Evolutionary conservation across 53 echinoderm and acorn worm genomes (phyloP).

Genomic region (Actinopyga echinites): DNA sequence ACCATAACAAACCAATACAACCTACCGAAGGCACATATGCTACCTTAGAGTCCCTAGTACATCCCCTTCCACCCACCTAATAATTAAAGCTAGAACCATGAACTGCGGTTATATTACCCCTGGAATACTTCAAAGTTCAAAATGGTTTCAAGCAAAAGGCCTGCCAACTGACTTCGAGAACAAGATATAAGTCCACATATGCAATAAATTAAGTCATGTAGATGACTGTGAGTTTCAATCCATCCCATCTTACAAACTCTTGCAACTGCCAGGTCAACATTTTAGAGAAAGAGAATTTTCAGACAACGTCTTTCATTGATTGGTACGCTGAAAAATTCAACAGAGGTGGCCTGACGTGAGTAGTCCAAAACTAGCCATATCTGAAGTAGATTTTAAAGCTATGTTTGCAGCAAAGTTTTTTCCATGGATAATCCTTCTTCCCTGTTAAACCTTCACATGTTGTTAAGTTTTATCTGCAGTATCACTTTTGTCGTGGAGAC

Average conservation of each 20-base stretch:
- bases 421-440: neutral
- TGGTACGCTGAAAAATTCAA: constrained; percentile 18
- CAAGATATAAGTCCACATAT: neutral
- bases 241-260: neutral
- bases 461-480: constrained; percentile 37
- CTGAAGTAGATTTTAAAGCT: neutral
- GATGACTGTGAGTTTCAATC: neutral
- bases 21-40: too few relatives aligned
- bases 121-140: neutral
- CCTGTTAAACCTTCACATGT: constrained; percentile 10
- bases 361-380: neutral
- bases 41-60: too few relatives aligned
- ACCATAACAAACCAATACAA: too few relatives aligned
- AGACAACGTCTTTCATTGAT: constrained; percentile 20
- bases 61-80: too few relatives aligned
- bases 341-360: neutral
- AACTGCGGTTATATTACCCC: too few relatives aligned
- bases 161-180: neutral
- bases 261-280: constrained; percentile 14
- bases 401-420: neutral
- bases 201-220: neutral
- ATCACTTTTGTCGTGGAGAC: constrained; percentile 24
- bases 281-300: constrained; percentile 10
- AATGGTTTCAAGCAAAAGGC: neutral
- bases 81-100: too few relatives aligned